A percentile compares a stretch with the other conserved stretches of the same genome.
phyloP scores from a whole-genome alignment of 2,797 vertebrate species.

The Anableps anableps region DNA sequence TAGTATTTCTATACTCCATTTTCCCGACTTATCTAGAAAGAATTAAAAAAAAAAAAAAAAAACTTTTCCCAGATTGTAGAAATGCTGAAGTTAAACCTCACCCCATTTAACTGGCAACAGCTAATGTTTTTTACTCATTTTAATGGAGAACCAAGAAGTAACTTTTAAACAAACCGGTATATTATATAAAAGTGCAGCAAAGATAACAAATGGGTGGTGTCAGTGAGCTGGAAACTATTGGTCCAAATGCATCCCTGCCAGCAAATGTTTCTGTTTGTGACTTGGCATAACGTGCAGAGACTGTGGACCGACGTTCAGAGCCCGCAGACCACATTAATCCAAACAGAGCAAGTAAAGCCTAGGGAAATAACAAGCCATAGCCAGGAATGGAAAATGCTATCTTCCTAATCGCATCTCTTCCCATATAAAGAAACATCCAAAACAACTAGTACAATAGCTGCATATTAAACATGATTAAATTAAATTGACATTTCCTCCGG shows the following conservation, averaged over 20 bases:
- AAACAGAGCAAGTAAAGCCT: slow-evolving; percentile 6
- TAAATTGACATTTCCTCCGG: background rate
- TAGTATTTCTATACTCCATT: background rate
- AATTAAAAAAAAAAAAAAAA: too few relatives aligned
- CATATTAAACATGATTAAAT: slow-evolving; percentile 3
- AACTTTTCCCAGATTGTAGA: background rate
- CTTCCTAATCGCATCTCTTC: slow-evolving; percentile 14
- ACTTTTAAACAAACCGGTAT: slow-evolving; percentile 25
- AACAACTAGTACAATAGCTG: background rate
- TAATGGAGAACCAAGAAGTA: slow-evolving; percentile 34
- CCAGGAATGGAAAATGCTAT: slow-evolving; percentile 25
- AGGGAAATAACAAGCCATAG: slow-evolving; percentile 32
- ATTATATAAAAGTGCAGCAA: slow-evolving; percentile 43
- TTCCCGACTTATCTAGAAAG: too few relatives aligned
- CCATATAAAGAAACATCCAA: slow-evolving; percentile 9
- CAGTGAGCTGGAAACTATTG: slow-evolving; percentile 65
- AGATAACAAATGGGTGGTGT: slow-evolving; percentile 13
- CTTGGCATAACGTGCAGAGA: slow-evolving; percentile 47
- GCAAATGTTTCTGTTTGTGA: slow-evolving; percentile 49
- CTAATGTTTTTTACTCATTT: background rate
- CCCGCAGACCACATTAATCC: slow-evolving; percentile 48
- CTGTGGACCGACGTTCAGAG: slow-evolving; percentile 44
- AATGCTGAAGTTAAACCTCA: background rate
- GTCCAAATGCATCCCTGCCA: slow-evolving; percentile 57
- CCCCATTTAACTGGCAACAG: background rate